Conservation (phyloP, 2,113 vertebrate species). For the Ibidorhyncha struthersii region DNA sequence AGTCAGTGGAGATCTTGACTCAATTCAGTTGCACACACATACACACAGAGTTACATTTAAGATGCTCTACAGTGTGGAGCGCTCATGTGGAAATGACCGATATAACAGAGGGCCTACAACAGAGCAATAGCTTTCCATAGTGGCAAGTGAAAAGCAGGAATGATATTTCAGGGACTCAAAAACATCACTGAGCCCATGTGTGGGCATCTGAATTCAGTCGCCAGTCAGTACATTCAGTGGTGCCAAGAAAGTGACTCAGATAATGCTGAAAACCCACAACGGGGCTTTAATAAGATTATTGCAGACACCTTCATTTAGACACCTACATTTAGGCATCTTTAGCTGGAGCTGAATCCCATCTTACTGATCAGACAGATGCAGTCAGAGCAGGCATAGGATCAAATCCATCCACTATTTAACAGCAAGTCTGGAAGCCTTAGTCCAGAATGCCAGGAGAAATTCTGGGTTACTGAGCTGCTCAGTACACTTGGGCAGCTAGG, state of each 20-base stretch:
- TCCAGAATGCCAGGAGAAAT: background rate
- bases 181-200: background rate
- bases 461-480: background rate
- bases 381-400: background rate
- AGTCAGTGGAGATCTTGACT: background rate
- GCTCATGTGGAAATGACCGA: background rate
- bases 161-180: background rate
- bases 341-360: background rate
- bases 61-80: background rate
- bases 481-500: background rate
- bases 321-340: background rate
- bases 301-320: background rate
- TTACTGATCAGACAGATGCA: background rate
- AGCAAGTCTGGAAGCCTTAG: background rate
- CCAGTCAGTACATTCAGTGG: background rate
- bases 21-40: background rate
- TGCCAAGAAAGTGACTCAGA: background rate
- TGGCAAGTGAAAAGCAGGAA: background rate
- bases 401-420: background rate
- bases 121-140: background rate
- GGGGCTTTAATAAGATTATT: background rate
- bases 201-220: background rate
- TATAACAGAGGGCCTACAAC: background rate
- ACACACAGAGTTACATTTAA: background rate
- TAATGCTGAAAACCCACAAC: background rate